A percentile compares a stretch with the other conserved stretches of the same genome.
Evolutionary conservation across 2,113 vertebrate genomes (phyloP).

Genomic region (Sapayoa aenigma): DNA sequence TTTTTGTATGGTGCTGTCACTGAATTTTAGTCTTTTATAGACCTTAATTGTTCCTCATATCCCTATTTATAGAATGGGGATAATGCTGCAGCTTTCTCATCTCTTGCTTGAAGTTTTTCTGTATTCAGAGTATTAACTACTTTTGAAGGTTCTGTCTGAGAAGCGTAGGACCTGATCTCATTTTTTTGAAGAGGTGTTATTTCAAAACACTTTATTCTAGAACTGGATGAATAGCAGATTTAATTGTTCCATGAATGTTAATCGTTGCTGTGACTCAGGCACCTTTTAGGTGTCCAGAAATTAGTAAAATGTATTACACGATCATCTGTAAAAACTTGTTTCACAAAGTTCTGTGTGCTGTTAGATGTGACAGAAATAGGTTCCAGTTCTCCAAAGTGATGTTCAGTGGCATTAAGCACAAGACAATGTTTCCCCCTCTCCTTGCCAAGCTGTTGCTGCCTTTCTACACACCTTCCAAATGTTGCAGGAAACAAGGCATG

Average conservation of each 20-base stretch:
- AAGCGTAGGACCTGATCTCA: neutral
- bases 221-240: neutral
- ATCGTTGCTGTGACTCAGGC: neutral
- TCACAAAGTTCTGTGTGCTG: neutral
- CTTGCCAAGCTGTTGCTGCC: neutral
- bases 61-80: slow-evolving; percentile 13
- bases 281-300: neutral
- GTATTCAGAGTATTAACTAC: neutral
- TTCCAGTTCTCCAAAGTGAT: neutral
- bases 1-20: slow-evolving; percentile 58
- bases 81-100: slow-evolving; percentile 18
- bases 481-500: neutral
- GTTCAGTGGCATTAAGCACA: neutral
- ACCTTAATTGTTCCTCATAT: slow-evolving; percentile 22
- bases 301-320: neutral
- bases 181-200: neutral
- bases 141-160: neutral
- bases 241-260: slow-evolving; percentile 19
- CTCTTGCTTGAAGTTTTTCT: slow-evolving; percentile 17
- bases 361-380: neutral
- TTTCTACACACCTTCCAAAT: neutral
- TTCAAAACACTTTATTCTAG: neutral
- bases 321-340: neutral
- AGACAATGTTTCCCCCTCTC: neutral
- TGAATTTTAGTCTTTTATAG: slow-evolving; percentile 34